Conservation (phyloP, 2,113 vertebrate genomes). For the Ia io region DNA sequence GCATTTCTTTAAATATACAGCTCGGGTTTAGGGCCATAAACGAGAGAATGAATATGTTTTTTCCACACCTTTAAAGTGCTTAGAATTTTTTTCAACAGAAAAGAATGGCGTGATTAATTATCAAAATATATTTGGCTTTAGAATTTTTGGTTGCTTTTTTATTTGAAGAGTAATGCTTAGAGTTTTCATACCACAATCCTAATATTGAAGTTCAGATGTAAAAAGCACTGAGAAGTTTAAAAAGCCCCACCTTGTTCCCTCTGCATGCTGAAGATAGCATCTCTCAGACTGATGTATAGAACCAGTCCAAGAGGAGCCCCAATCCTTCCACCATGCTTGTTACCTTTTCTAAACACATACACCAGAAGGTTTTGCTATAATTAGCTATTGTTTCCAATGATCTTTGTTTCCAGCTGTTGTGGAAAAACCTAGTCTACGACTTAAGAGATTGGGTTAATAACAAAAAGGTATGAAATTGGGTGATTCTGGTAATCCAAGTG, state of each 20-base stretch:
- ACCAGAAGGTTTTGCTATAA: not conserved
- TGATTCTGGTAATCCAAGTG: not conserved
- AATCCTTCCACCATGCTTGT: not conserved
- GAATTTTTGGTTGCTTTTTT: not conserved
- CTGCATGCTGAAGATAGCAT: not conserved
- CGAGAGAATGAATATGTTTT: not conserved
- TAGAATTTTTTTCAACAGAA: not conserved
- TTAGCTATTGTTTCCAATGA: not conserved
- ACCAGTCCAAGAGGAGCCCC: not conserved
- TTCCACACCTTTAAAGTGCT: not conserved
- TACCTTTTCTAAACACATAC: not conserved
- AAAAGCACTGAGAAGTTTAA: not conserved
- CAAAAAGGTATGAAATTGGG: not conserved
- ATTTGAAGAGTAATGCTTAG: not conserved
- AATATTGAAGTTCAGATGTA: not conserved
- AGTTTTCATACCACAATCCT: not conserved
- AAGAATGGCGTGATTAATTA: not conserved
- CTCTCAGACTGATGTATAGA: not conserved
- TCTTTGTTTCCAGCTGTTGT: not conserved
- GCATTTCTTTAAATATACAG: not conserved
- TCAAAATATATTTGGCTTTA: slow-evolving; percentile 33
- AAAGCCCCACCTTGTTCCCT: not conserved
- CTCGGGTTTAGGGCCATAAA: not conserved
- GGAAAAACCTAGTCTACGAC: not conserved
- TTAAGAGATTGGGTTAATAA: not conserved